These are phyloP conservation scores for Geococcyx californianus DNA, from an alignment of 2,113 vertebrate genomes.

Conservation along the genomic window DNA sequence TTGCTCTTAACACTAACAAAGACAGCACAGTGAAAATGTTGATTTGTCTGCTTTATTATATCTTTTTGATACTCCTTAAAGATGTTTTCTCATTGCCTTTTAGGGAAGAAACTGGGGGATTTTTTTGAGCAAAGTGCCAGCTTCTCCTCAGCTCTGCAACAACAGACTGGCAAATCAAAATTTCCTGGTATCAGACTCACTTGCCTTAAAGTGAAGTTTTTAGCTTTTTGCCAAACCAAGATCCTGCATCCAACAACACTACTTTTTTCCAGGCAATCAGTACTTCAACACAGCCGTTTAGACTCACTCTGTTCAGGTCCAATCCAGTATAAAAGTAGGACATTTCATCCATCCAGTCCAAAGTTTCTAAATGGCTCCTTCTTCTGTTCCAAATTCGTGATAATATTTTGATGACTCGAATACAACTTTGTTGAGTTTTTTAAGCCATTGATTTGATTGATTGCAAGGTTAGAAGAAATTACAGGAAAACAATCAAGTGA, in stretches of 20 bases:
- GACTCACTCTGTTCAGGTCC: not conserved
- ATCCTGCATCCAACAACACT: not conserved
- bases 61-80: not conserved
- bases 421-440: not conserved
- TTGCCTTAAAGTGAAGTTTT: not conserved
- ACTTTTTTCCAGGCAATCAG: not conserved
- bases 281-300: not conserved
- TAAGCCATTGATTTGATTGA: constrained; percentile 33
- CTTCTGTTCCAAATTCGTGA: not conserved
- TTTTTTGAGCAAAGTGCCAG: not conserved
- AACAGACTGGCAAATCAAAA: not conserved
- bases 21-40: not conserved
- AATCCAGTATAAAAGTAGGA: not conserved
- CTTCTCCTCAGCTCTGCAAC: not conserved
- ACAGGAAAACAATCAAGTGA: constrained; percentile 23
- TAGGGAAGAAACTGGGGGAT: not conserved
- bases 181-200: not conserved
- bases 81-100: not conserved
- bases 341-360: not conserved
- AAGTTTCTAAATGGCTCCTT: not conserved
- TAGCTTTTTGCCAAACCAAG: not conserved
- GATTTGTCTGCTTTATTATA: not conserved
- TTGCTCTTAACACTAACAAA: not conserved
- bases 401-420: not conserved
- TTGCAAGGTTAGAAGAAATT: constrained; percentile 36